Base-by-base conservation (phyloP, 2,888 invertebrate species). In the Allolobophora icterica region DNA sequence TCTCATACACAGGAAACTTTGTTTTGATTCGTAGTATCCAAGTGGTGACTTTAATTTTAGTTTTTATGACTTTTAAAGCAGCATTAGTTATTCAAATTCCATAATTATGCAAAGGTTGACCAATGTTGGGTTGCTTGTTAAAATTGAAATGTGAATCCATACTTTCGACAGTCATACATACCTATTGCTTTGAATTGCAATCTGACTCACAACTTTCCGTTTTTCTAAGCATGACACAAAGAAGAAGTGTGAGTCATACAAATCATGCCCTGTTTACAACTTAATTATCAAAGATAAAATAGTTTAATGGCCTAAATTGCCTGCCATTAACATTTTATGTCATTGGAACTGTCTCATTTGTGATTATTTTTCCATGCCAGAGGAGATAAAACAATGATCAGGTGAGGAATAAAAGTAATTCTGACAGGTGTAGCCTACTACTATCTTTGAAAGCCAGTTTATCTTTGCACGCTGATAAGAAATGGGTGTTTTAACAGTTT, bases 211-310 rank as follows among this genome's bases (percentile, higher is more conserved):
- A 52, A 1, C 71, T 71, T 71, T 71, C n/a, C n/a, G 30, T 8
- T n/a, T 4, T n/a, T 71, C 71, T 71, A n/a, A 8, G 71, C n/a
- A 71, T 71, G n/a, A 71, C 11, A 11, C 71, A n/a, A n/a, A 71
- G n/a, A n/a, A 71, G n/a, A 71, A n/a, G 71, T 71, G n/a, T 71
- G 71, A 71, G 52, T 71, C 71, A 71, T 71, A n/a, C n/a, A n/a
- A n/a, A n/a, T n/a, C 30, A 71, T 0, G 11, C 71, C 71, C n/a
- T n/a, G 71, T 71, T 71, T n/a, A 71, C 71, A 71, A 71, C 71
- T 30, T 71, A 71, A 71, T 71, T 30, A n/a, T 71, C n/a, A 8
- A 71, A n/a, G 17, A 8, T 11, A 1, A 71, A 71, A n/a, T 71
- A n/a, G 71, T 71, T 71, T 6, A 71, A 71, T 71, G 30, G n/a